Conservation (phyloP, 2,797 vertebrate genomes). For the Sebastes miniatus region DNA sequence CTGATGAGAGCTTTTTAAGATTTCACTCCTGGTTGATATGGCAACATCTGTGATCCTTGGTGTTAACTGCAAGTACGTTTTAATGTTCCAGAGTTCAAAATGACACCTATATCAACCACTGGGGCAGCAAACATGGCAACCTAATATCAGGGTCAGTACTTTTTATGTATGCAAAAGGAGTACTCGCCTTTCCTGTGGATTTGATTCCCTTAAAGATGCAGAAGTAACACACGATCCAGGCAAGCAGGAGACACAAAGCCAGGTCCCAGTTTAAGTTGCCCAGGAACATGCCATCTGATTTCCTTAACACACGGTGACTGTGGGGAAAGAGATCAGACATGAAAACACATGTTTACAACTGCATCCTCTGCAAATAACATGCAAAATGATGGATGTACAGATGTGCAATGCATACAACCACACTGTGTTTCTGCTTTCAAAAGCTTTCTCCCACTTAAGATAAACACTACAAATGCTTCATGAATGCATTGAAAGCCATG, state of each 20-base stretch:
- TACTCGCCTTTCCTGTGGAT: constrained; percentile 82
- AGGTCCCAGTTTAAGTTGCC: constrained; percentile 79
- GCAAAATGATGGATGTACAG: background rate
- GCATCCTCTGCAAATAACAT: constrained; percentile 6
- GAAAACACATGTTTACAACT: constrained; percentile 1
- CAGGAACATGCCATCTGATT: constrained; percentile 76
- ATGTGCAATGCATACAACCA: background rate
- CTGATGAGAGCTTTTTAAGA: background rate
- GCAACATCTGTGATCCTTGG: background rate
- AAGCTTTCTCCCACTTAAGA: background rate
- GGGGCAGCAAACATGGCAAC: background rate
- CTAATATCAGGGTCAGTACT: background rate
- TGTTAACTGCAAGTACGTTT: background rate
- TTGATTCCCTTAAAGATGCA: constrained; percentile 89
- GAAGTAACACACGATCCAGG: constrained; percentile 87
- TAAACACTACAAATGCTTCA: background rate
- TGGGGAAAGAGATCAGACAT: background rate
- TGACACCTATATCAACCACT: background rate
- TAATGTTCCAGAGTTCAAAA: background rate
- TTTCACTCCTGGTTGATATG: background rate
- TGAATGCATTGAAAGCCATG: background rate
- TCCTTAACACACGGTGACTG: constrained; percentile 84
- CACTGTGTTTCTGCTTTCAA: background rate
- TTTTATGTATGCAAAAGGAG: background rate
- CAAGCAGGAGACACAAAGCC: constrained; percentile 81